A percentile compares a stretch with the other conserved stretches of the same genome.
Conservation (phyloP, 2,888 invertebrate species). For the Pristionchus entomophagus region DNA sequence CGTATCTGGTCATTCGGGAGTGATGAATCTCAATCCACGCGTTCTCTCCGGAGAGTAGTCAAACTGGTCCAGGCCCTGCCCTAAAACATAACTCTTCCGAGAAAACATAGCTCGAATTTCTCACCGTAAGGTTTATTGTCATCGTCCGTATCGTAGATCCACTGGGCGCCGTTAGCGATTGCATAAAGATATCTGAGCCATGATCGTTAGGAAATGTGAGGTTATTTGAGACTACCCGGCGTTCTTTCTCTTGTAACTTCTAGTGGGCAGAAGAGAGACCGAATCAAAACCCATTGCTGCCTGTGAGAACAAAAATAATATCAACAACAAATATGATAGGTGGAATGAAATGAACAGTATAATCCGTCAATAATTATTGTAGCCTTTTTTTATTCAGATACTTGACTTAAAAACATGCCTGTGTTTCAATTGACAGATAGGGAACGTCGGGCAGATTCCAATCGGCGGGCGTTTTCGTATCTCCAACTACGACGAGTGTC, state of each 20-base stretch:
- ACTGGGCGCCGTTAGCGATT: conserved; percentile 55
- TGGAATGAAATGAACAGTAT: no score
- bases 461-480: no score
- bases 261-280: not conserved
- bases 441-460: no score
- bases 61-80: conserved; percentile 34
- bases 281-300: not conserved
- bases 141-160: conserved; percentile 60
- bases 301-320: no score
- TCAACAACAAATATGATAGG: no score
- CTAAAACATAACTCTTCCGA: conserved; percentile 43
- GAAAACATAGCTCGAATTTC: not conserved
- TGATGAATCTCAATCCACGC: not conserved
- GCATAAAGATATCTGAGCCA: conserved; percentile 53
- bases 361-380: no score
- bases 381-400: no score
- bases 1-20: not conserved
- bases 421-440: no score
- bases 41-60: not conserved
- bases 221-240: not conserved
- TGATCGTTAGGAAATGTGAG: not conserved
- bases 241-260: not conserved
- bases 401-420: no score
- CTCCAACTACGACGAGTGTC: no score
- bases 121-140: conserved; percentile 53